Base-by-base conservation (phyloP, 2,797 vertebrate genomes). In the Morelia viridis region DNA sequence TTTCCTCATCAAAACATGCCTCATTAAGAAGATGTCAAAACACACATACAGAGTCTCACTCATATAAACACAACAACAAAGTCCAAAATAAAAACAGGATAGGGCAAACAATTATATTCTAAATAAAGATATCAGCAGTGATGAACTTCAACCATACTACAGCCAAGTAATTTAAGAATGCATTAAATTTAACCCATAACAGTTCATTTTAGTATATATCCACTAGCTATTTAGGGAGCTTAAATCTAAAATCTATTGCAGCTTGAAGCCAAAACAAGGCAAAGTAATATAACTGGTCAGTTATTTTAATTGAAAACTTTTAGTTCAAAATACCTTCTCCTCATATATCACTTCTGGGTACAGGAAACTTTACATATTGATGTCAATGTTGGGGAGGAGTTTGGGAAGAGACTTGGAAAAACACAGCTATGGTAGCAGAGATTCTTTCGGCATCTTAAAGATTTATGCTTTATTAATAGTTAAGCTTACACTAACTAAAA, bases 101-200 rank as follows among this genome's bases (percentile, higher is more conserved):
- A 71, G 22, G 13, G 93, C 35, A 53, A 90, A 85, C 80, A 28
- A 89, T 1, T 26, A 0, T 26, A 53, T 76, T 91, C 76, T 91
- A 92, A 95, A 92, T 17, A 93, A 92, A 93, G 26, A 46, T 1
- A 89, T 85, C 65, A 35, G 22, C 28, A 68, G 76, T 93, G 35
- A 90, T 91, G 83, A 89, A 85, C 92, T 41, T 24, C 46, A 53
- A 90, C 1, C 0, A 56, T 91, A 88, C 89, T 19, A 4, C 5
- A 91, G 13, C 53, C 84, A 94, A 31, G 12, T 87, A 6, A 58
- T 94, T 94, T 91, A 90, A 71, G 24, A 85, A 50, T 76, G 12
- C n/a, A 92, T 93, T 68, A 60, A 87, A n/a, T 12, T 87, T 93
- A 89, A 91, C 86, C 90, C 15, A 86, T 88, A 93, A 85, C 31